Conservation (phyloP, 1,140 invertebrate genomes). For the Zaprionus lachaisei region DNA sequence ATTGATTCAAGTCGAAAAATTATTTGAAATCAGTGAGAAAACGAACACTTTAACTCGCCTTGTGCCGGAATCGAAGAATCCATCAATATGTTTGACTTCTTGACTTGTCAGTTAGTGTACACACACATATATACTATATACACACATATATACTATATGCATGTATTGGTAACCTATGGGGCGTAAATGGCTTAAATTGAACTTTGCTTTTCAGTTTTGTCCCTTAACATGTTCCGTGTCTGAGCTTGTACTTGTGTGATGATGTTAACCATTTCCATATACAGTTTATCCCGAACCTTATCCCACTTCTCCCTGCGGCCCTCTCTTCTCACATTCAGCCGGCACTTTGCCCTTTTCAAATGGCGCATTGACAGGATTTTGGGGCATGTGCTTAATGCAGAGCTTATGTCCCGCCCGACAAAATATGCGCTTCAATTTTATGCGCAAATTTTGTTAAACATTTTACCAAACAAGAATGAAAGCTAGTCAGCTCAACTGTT, state of each 20-base stretch:
- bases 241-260: conserved; percentile 17
- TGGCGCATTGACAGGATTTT: conserved; percentile 36
- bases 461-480: conserved; percentile 15
- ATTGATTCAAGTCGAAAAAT: not conserved
- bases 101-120: not conserved
- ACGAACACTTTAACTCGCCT: not conserved
- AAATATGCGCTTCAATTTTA: conserved; percentile 53
- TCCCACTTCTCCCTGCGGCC: not conserved
- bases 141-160: not conserved
- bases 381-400: conserved; percentile 43
- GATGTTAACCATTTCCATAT: conserved; percentile 23
- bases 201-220: conserved; percentile 20
- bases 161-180: conserved; percentile 10
- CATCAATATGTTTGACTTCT: not conserved
- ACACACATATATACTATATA: not conserved
- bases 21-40: not conserved
- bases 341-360: conserved; percentile 30
- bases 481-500: too few species aligned
- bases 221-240: conserved; percentile 1
- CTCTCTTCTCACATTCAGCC: not conserved
- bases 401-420: conserved; percentile 42
- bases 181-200: conserved; percentile 33
- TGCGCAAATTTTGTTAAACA: conserved; percentile 54
- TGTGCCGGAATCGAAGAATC: not conserved
- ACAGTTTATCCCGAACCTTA: not conserved